Evolutionary conservation across 2,113 vertebrate genomes (phyloP).

Genomic region (Talpa occidentalis): DNA sequence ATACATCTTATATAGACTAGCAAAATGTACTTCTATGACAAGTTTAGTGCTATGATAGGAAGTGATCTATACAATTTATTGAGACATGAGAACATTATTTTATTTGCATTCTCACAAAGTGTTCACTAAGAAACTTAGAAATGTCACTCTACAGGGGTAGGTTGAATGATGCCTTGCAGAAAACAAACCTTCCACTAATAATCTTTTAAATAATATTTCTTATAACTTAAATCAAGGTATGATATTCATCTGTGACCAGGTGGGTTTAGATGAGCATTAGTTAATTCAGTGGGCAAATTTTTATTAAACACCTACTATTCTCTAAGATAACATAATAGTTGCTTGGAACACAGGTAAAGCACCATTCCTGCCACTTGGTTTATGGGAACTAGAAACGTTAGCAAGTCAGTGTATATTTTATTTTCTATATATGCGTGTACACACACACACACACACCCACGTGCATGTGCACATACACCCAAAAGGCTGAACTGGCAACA

Average conservation of each 20-base stretch:
- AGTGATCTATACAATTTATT: not conserved
- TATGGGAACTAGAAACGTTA: not conserved
- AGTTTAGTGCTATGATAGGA: not conserved
- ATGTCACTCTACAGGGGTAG: not conserved
- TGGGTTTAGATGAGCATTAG: not conserved
- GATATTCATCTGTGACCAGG: not conserved
- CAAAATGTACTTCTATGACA: not conserved
- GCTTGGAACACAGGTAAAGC: not conserved
- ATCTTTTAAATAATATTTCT: not conserved
- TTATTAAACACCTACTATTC: not conserved
- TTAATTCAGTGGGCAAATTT: not conserved
- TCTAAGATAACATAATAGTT: not conserved
- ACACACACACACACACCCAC: no score
- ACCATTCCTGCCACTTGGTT: not conserved
- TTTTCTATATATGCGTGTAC: no score
- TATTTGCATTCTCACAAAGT: slow-evolving; percentile 23
- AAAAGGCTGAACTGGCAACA: no score
- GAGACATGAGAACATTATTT: slow-evolving; percentile 33
- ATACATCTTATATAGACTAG: not conserved
- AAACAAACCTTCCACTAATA: slow-evolving; percentile 4
- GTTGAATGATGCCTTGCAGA: not conserved
- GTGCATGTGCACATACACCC: no score
- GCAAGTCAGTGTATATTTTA: not conserved
- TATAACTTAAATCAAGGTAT: slow-evolving; percentile 11
- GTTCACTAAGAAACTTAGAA: not conserved